A percentile compares a stretch with the other conserved stretches of the same genome.
These are phyloP conservation scores for Pyxicephalus adspersus DNA, from an alignment of 2,113 vertebrate genomes.

Conservation along the genomic window DNA sequence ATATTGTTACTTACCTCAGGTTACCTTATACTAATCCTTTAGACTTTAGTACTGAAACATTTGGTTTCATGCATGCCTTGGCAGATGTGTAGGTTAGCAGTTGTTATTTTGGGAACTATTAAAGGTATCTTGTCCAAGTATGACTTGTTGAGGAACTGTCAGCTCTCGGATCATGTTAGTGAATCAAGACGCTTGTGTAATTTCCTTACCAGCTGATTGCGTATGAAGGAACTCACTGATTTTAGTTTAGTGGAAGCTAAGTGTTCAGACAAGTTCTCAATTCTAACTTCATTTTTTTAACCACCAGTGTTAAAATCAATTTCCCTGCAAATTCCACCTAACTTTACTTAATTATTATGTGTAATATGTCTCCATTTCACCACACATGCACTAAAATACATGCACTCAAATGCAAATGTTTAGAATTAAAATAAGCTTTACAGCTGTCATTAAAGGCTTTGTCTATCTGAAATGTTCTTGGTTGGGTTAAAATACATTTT, in stretches of 20 bases:
- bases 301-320: too few species aligned
- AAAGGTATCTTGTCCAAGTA: not conserved
- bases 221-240: too few species aligned
- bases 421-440: too few species aligned
- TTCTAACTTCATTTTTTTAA: not conserved
- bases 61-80: not conserved
- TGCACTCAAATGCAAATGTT: too few species aligned
- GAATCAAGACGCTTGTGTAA: too few species aligned
- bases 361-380: too few species aligned
- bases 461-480: too few species aligned
- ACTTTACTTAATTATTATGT: not conserved
- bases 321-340: not conserved
- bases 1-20: constrained; percentile 10
- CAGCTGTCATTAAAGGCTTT: too few species aligned
- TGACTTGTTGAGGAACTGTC: not conserved
- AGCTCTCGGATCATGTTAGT: too few species aligned
- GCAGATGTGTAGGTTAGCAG: not conserved
- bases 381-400: too few species aligned
- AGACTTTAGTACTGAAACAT: not conserved
- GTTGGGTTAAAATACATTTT: too few species aligned
- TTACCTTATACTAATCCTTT: not conserved
- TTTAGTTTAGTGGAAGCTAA: not conserved
- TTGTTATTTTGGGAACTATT: constrained; percentile 1
- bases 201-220: too few species aligned
- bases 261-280: not conserved